Conservation (phyloP, 1,140 invertebrate genomes). For the Cherax destructor region DNA sequence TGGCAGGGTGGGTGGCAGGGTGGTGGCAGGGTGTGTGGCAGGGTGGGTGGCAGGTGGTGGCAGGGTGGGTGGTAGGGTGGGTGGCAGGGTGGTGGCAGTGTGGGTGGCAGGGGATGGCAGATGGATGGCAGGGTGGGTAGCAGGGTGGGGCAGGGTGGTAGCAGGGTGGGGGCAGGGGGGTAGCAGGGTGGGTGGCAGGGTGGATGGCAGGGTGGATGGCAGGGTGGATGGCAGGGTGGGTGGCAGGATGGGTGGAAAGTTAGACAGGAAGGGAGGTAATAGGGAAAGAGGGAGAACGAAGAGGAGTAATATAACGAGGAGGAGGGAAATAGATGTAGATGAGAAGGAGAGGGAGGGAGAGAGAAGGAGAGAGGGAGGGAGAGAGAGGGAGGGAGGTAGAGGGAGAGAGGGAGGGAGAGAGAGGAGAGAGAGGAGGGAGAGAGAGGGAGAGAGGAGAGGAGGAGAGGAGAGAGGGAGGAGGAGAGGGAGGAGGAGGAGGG, state of each 20-base stretch:
- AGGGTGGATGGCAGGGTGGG: no score
- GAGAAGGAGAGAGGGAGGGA: no score
- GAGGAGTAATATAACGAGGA: no score
- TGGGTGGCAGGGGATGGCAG: neutral
- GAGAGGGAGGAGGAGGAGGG: neutral
- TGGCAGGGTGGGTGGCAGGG: neutral
- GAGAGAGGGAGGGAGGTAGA: neutral
- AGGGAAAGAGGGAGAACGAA: no score
- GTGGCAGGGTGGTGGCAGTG: neutral
- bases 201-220: no score
- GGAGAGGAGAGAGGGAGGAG: no score
- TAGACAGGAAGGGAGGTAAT: no score
- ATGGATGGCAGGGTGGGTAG: neutral
- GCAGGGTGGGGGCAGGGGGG: neutral
- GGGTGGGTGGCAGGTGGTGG: neutral
- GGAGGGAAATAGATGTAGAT: no score
- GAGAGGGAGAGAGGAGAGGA: neutral
- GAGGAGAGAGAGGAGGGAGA: neutral
- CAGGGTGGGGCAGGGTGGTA: neutral
- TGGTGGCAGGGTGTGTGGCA: neutral
- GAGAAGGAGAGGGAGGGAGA: no score
- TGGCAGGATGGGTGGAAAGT: no score
- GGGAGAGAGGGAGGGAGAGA: neutral
- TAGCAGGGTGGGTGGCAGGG: no score
- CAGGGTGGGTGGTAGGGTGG: neutral